Evolutionary conservation across 2,797 vertebrate species (phyloP).

Genomic region (Syndactyla subalaris): DNA sequence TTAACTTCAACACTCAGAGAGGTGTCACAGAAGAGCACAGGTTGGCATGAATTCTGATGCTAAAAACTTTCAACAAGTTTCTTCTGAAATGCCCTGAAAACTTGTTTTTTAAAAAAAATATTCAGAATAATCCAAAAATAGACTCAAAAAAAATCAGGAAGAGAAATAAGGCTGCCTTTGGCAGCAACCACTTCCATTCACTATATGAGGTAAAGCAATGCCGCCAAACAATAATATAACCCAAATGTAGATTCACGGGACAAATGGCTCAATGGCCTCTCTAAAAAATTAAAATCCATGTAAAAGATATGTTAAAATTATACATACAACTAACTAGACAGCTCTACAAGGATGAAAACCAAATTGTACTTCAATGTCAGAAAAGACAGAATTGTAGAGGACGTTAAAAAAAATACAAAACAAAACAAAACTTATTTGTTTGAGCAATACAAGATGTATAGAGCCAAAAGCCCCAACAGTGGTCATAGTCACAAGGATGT

Average conservation of each 20-base stretch:
- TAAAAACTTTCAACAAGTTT: not conserved
- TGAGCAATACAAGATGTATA: not conserved
- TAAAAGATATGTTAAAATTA: not conserved
- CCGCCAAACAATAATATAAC: not conserved
- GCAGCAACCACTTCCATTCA: not conserved
- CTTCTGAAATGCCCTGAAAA: constrained; percentile 13
- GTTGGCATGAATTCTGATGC: not conserved
- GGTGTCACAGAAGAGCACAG: not conserved
- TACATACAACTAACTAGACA: not conserved
- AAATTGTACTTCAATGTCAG: not conserved
- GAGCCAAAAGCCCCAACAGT: not conserved
- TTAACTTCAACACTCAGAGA: not conserved
- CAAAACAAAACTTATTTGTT: not conserved
- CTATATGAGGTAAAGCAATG: not conserved
- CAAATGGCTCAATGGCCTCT: not conserved
- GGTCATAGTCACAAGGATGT: not conserved
- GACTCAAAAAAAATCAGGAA: not conserved
- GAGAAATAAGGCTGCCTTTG: not conserved
- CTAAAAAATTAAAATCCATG: not conserved
- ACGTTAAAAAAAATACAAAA: not conserved
- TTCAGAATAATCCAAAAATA: not conserved
- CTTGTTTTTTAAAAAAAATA: not conserved
- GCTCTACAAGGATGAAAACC: not conserved
- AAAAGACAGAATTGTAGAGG: not conserved
- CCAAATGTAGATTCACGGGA: not conserved